Evolutionary conservation across 1,140 invertebrate species (phyloP).

Genomic region (Drosophila rufa): DNA sequence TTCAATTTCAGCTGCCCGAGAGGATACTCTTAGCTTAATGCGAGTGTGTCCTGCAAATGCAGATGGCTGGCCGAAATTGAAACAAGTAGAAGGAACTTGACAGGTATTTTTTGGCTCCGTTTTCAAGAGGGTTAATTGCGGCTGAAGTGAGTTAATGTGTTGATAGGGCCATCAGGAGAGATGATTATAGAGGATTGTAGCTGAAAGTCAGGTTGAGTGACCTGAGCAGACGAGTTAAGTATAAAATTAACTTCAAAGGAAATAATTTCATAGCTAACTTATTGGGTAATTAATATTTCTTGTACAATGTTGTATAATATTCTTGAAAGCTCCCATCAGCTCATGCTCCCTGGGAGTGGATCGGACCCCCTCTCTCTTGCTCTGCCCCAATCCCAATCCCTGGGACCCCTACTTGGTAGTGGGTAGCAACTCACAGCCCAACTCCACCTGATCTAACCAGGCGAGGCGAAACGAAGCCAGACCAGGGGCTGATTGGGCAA

Average conservation of each 20-base stretch:
- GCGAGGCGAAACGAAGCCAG: conserved; percentile 1
- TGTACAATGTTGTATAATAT: background rate
- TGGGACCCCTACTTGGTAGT: background rate
- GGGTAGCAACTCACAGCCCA: no score
- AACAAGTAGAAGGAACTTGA: conserved; percentile 8
- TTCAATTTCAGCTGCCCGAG: conserved; percentile 38
- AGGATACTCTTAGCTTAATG: background rate
- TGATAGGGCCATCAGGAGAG: background rate
- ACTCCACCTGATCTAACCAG: conserved; percentile 26
- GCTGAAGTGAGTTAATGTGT: conserved; percentile 10
- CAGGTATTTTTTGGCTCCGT: background rate
- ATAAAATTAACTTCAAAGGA: background rate
- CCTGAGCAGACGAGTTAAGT: background rate
- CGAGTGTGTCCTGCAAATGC: conserved; percentile 6
- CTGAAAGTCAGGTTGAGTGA: no score
- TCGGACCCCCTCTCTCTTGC: background rate
- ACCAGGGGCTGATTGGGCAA: conserved; percentile 32
- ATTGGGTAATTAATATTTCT: no score
- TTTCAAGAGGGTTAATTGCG: background rate
- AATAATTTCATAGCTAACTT: no score
- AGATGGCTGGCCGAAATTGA: conserved; percentile 21
- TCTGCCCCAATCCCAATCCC: background rate
- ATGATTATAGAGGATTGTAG: no score
- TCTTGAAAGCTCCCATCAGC: background rate
- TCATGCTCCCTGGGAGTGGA: no score